phyloP scores from a whole-genome alignment of 2,797 vertebrate species.

The Rhincodon typus region DNA sequence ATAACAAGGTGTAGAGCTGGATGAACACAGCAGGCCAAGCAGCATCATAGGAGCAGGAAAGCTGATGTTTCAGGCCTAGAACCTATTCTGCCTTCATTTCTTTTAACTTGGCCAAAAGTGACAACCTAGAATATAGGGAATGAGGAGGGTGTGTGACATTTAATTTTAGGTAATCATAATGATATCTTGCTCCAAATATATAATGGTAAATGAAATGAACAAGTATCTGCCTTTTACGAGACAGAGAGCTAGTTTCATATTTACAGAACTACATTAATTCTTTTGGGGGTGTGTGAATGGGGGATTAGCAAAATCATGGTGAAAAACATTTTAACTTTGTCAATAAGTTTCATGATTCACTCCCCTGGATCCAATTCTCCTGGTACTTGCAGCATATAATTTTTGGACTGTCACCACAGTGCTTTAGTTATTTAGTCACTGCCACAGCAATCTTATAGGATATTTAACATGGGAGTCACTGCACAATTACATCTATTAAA shows the following conservation, averaged over 20 bases:
- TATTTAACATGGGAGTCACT: conserved; percentile 4
- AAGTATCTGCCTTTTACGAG: not conserved
- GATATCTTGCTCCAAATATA: no score
- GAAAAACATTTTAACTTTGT: not conserved
- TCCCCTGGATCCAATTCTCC: not conserved
- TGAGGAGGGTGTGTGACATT: not conserved
- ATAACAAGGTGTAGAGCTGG: no score
- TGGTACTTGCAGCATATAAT: no score
- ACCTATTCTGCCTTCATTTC: not conserved
- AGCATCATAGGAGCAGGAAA: no score
- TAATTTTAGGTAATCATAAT: no score
- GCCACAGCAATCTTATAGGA: not conserved
- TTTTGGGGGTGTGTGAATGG: not conserved
- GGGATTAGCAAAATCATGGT: not conserved
- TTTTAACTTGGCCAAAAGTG: not conserved
- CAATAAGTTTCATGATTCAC: not conserved
- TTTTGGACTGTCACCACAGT: not conserved
- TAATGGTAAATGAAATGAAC: not conserved
- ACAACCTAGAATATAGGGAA: not conserved
- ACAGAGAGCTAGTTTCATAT: not conserved
- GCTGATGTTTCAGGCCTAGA: no score
- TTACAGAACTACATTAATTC: not conserved
- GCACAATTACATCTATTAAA: not conserved
- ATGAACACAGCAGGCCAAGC: no score
- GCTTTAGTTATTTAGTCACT: not conserved